phyloP scores from a whole-genome alignment of 2,888 invertebrate genomes.

The Zaprionus obscuricornis region DNA sequence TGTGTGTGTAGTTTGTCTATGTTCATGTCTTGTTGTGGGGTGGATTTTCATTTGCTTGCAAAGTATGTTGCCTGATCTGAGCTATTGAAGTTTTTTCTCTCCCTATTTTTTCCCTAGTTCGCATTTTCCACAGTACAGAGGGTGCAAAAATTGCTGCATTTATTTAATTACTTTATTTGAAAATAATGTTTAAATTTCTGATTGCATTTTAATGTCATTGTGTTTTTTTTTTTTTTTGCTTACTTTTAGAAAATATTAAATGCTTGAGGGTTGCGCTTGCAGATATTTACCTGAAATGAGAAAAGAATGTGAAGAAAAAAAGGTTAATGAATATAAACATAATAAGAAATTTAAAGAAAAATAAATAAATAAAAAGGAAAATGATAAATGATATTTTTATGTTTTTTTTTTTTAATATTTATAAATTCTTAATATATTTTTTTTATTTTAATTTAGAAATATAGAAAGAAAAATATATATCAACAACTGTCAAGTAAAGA shows the following conservation, averaged over 20 bases:
- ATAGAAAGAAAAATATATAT: too few species aligned
- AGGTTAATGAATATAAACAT: too few species aligned
- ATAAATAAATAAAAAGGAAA: too few species aligned
- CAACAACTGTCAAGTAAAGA: too few species aligned
- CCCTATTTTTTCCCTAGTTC: conserved; percentile 24
- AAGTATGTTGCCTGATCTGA: conserved; percentile 29
- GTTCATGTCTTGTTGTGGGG: conserved; percentile 39
- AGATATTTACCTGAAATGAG: conserved; percentile 59
- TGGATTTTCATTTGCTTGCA: conserved; percentile 48
- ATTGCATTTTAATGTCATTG: conserved; percentile 17
- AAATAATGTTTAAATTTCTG: not conserved
- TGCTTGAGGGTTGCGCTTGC: not conserved
- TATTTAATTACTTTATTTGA: conserved; percentile 40
- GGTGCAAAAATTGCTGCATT: conserved; percentile 25
- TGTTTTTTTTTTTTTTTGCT: conserved; percentile 14
- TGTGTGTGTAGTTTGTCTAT: conserved; percentile 16
- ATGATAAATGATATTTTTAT: too few species aligned
- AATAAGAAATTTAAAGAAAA: too few species aligned
- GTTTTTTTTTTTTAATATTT: too few species aligned
- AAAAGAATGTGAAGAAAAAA: conserved; percentile 4
- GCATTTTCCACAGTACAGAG: not conserved
- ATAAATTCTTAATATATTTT: too few species aligned
- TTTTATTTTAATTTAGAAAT: too few species aligned
- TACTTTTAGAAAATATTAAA: not conserved
- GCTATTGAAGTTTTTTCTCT: conserved; percentile 57